Base-by-base conservation (phyloP, 2,113 vertebrate genomes). In the Elanoides forficatus region DNA sequence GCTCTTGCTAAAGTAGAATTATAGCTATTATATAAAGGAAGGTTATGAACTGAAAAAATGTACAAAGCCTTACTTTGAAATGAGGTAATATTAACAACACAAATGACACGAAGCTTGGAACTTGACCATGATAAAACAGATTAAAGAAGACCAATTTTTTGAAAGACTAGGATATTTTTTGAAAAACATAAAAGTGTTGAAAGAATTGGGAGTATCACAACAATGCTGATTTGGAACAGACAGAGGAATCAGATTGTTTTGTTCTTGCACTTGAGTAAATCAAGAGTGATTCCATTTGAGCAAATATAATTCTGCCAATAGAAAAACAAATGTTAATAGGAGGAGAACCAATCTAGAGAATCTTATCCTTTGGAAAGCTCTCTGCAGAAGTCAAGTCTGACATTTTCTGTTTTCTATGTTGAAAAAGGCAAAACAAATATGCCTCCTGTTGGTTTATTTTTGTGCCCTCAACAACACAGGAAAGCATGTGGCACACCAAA, bases 41-140 rank as follows among this genome's bases (percentile, higher is more conserved):
- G 73, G 73, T 89, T 75, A 40, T 48, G 81, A 90, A 22, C 40
- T 80, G 84, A 87, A 96, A 95, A 96, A 94, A 81, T 12, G 65
- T 52, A 81, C 52, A 60, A 95, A 91, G 53, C 14, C 62, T 82
- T 93, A 65, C 93, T 91, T 88, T 90, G 66, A 92, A 94, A 90
- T 76, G 58, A 93, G 65, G 56, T 86, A 92, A 81, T 94, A 86
- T 90, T 96, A 96, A 88, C 71, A 92, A 88, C 45, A 73, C 50
- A 87, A 85, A 62, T 91, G 65, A 48, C 34, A 34, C 16, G 43
- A 75, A 68, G 34, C 40, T 92, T 82, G 95, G 66, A 93, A 92
- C 90, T 73, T 82, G 74, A 90, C 55, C 84, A 86, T 80, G 66
- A 68, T 36, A 88, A 81, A 91, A 34, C 34, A 83, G 30, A 55